A percentile compares a stretch with the other conserved stretches of the same genome.
These are phyloP conservation scores for Melanotaenia duboulayi DNA, from an alignment of 2,113 vertebrate species.

Conservation along the genomic window DNA sequence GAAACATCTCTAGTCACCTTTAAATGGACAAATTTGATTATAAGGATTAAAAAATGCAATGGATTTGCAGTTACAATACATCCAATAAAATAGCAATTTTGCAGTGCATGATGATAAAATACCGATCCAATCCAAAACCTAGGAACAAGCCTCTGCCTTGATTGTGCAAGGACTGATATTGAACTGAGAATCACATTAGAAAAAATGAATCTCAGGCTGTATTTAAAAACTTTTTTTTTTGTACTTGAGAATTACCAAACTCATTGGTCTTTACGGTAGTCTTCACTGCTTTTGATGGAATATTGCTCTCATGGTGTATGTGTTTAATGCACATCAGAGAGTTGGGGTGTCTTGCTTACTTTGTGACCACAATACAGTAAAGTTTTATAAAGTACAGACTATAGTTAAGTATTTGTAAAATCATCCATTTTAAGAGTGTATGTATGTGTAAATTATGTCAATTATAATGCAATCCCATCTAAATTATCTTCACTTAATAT, in stretches of 20 bases:
- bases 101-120: conserved; percentile 35
- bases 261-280: conserved; percentile 17
- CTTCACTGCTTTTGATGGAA: conserved; percentile 2
- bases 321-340: background rate
- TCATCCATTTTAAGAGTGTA: background rate
- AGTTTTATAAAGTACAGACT: background rate
- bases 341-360: background rate
- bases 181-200: conserved; percentile 57
- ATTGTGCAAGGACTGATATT: conserved; percentile 50
- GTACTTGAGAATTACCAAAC: conserved; percentile 38
- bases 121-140: conserved; percentile 30
- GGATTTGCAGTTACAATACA: conserved; percentile 41
- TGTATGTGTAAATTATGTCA: conserved; percentile 7
- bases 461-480: conserved; percentile 8
- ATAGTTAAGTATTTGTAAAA: background rate
- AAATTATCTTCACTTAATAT: conserved; percentile 10
- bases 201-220: conserved; percentile 42
- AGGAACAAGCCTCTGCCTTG: conserved; percentile 20
- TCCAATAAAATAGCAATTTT: conserved; percentile 53
- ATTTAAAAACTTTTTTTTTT: conserved; percentile 47
- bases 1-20: conserved; percentile 1
- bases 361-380: background rate
- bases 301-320: background rate
- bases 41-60: conserved; percentile 26
- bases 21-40: conserved; percentile 20